Evolutionary conservation across 2,888 invertebrate species (phyloP), one percentile per base, ranked within the genome.

Genomic region (Mayetiola destructor): DNA sequence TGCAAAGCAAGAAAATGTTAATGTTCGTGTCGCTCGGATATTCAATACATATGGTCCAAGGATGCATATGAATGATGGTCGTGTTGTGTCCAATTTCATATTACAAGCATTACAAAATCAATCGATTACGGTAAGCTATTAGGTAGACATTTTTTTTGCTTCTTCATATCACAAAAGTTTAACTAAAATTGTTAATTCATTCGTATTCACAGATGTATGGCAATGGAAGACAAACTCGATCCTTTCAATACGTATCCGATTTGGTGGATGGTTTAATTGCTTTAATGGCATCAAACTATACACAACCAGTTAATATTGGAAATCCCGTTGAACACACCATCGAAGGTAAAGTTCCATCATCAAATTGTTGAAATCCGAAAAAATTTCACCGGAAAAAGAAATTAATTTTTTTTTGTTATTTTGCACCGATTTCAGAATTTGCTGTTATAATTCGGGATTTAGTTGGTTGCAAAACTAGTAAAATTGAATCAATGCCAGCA

Each of bases 21-120:
- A 88, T 48, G 93, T 99, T 1, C 78, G 97, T 56, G 95, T 99
- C 9, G 99, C 99, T 1, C 78, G 99, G 61, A 99, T 99, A 64
- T 99, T 99, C 73, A 99, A 99, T 71, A 99, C 99, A 0, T 99
- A 93, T 68, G 99, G 99, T 0, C 99, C 99, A 1, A 75, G 99
- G 64, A 99, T 99, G 99, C 96, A 96, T 67, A 92, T 93, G 80
- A 92, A 95, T 61, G 99, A 99, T 71, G 99, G 99, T 1, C 78
- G 99, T 37, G 96, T 99, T 1, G 97, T 99, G 1, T 96, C 96
- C 14, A 99, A 99, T 75, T 99, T 99, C 67, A 91, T 99, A 62
- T 79, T 97, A 62, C 97, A 99, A 74, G 93, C 96, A 0, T 73
- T 99, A 58, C 89, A 94, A 68, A 90, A 92, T 69, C 82, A 95